A percentile compares a stretch with the other conserved stretches of the same genome.
Evolutionary conservation across 2,797 vertebrate genomes (phyloP).

Genomic region (Danio albolineatus): DNA sequence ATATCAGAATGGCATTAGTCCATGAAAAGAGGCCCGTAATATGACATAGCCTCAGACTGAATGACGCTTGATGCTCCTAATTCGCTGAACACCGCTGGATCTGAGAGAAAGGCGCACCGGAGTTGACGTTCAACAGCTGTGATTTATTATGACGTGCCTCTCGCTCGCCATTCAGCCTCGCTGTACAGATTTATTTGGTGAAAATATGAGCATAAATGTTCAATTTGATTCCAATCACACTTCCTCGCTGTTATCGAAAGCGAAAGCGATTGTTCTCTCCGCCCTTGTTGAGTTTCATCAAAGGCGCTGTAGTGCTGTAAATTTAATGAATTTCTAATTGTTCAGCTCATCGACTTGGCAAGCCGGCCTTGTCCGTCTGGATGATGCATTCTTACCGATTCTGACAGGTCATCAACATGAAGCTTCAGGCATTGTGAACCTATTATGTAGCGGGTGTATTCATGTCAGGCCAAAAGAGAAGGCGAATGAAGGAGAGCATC

Average conservation of each 20-base stretch:
- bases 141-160: slow-evolving; percentile 27
- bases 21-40: slow-evolving; percentile 7
- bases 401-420: slow-evolving; percentile 42
- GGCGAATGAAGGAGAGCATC: slow-evolving; percentile 27
- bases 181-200: slow-evolving; percentile 1
- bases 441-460: slow-evolving; percentile 32
- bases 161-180: not conserved
- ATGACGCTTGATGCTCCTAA: slow-evolving; percentile 26
- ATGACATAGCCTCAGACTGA: slow-evolving; percentile 18
- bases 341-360: slow-evolving; percentile 17
- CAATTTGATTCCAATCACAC: slow-evolving; percentile 13
- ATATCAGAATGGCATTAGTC: slow-evolving; percentile 26
- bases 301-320: slow-evolving; percentile 35
- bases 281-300: slow-evolving; percentile 35
- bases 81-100: not conserved
- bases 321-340: slow-evolving; percentile 41
- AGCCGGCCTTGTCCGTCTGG: slow-evolving; percentile 16
- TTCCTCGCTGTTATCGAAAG: slow-evolving; percentile 6
- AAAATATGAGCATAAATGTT: slow-evolving; percentile 25
- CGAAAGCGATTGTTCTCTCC: not conserved
- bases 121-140: slow-evolving; percentile 23
- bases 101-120: not conserved
- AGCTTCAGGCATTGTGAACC: slow-evolving; percentile 21
- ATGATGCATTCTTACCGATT: slow-evolving; percentile 20
- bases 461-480: slow-evolving; percentile 23